These are phyloP conservation scores for Micromys minutus DNA, from an alignment of 2,113 vertebrate genomes.

Conservation along the genomic window DNA sequence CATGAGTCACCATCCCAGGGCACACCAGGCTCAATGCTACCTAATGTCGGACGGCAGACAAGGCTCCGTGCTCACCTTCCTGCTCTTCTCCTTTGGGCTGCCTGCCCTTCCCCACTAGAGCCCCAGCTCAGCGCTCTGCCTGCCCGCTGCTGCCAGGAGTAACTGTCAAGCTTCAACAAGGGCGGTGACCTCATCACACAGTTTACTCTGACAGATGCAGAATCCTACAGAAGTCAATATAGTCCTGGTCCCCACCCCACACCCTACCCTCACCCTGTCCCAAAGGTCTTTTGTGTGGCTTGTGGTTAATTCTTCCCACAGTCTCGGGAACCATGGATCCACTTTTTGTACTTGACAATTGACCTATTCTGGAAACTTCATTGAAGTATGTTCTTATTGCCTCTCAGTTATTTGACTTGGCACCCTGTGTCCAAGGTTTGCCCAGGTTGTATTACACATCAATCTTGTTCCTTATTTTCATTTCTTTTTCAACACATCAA, in stretches of 20 bases:
- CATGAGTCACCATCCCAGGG: background rate
- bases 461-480: background rate
- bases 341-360: background rate
- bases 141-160: background rate
- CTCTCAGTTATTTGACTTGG: too few relatives aligned
- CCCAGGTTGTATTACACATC: too few relatives aligned
- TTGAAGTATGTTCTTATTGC: background rate
- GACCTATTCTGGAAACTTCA: background rate
- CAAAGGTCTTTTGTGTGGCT: background rate
- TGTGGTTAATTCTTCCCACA: background rate
- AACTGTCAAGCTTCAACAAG: background rate
- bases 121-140: accelerated
- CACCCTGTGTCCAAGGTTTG: background rate
- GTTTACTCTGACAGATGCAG: background rate
- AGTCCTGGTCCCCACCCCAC: background rate
- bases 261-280: background rate
- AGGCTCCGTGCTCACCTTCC: background rate
- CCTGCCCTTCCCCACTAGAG: background rate
- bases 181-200: background rate
- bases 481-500: constrained; percentile 77
- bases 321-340: too few relatives aligned
- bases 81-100: background rate
- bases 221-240: background rate
- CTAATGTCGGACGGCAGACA: background rate
- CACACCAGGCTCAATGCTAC: too few relatives aligned